A percentile compares a stretch with the other conserved stretches of the same genome.
These are phyloP conservation scores for Echinops telfairi DNA, from an alignment of 2,113 vertebrate species.

Conservation along the genomic window DNA sequence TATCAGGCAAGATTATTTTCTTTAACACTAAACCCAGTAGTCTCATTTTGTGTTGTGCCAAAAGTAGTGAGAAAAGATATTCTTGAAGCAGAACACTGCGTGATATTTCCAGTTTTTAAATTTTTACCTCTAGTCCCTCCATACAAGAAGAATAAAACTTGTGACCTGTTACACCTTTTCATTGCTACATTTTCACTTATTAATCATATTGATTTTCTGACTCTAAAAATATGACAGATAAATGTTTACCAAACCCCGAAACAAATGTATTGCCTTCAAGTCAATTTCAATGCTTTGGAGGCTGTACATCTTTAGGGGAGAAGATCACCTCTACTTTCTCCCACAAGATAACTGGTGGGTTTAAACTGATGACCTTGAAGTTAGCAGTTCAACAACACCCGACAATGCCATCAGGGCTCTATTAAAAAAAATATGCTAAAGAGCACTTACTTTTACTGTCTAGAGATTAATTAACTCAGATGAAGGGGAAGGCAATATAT, in stretches of 20 bases:
- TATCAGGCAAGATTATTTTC: background rate
- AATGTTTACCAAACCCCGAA: background rate
- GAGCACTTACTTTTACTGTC: too few species aligned
- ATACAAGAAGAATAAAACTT: conserved; percentile 6
- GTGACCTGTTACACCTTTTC: background rate
- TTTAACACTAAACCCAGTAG: background rate
- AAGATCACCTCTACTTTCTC: too few species aligned
- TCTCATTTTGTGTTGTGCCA: conserved; percentile 24
- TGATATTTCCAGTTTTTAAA: conserved; percentile 39
- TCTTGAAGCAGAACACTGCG: background rate
- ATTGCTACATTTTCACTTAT: background rate
- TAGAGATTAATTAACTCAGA: too few species aligned
- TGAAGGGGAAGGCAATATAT: too few species aligned
- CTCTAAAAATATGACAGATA: conserved; percentile 5
- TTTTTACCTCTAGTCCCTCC: conserved; percentile 9
- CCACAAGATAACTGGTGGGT: too few species aligned
- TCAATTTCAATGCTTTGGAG: too few species aligned
- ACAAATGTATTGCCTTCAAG: too few species aligned
- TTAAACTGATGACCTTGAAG: too few species aligned
- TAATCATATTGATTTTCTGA: conserved; percentile 26
- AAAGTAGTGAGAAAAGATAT: conserved; percentile 42
- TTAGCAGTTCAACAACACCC: too few species aligned
- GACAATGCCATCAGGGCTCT: too few species aligned
- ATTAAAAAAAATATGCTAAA: too few species aligned
- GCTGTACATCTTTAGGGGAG: too few species aligned